phyloP scores from a whole-genome alignment of 1,140 invertebrate genomes.

The Hycleus phaleratus region DNA sequence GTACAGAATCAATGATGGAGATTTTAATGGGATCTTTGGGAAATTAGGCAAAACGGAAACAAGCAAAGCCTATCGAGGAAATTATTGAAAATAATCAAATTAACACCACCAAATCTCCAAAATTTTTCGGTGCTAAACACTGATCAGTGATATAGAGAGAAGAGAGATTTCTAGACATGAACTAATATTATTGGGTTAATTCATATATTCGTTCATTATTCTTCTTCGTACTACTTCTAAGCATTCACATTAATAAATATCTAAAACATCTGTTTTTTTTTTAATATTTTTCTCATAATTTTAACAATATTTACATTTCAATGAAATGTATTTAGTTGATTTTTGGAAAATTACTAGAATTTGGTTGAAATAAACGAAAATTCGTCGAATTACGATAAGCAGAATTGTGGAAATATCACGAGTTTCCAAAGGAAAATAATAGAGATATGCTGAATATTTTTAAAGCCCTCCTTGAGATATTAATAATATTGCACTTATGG shows the following conservation, averaged over 20 bases:
- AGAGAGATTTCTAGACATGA: constrained; percentile 26
- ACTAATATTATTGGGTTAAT: constrained; percentile 15
- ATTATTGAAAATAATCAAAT: too few species aligned
- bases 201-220: constrained; percentile 19
- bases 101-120: neutral
- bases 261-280: constrained; percentile 32
- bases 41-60: too few species aligned
- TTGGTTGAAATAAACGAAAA: neutral
- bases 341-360: neutral
- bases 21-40: too few species aligned
- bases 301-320: constrained; percentile 37
- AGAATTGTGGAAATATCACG: neutral
- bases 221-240: constrained; percentile 27
- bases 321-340: constrained; percentile 33
- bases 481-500: too few species aligned
- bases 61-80: too few species aligned
- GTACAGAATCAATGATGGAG: too few species aligned
- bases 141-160: constrained; percentile 27
- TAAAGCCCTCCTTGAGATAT: neutral
- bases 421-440: neutral
- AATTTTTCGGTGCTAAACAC: constrained; percentile 25
- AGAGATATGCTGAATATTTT: neutral
- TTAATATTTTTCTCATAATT: constrained; percentile 26
- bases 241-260: constrained; percentile 38
- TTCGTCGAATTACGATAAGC: neutral